Base-by-base conservation (phyloP, 1,140 invertebrate species). In the Tetramorium simillimum region DNA sequence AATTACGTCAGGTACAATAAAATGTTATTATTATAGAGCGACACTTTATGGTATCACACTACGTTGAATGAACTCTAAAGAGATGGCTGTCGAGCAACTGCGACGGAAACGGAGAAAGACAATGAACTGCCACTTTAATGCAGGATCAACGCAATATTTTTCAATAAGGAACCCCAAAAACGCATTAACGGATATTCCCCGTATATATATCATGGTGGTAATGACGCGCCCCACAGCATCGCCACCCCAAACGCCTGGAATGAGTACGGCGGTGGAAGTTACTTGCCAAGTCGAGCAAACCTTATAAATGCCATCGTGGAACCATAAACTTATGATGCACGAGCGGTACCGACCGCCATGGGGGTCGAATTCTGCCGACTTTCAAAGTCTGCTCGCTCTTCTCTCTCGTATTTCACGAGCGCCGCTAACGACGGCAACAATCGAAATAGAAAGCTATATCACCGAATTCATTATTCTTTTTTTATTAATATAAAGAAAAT, bases 251-350 rank as follows among this genome's bases (percentile, higher is more conserved):
- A 75, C 60, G 37, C 3, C 7, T 5, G 78, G 37, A 72, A 72
- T 51, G 60, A 69, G 63, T 86, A 86, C 58, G 60, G 33, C 70
- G 46, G 40, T 82, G 56, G 63, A 90, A 91, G 81, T 92, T 87
- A 65, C 90, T 88, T 89, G 89, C 91, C 92, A 92, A 92, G 88
- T 91, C 90, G 86, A 89, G 89, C 90, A 93, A 92, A 93, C 91
- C 92, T 93, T 93, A 94, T 91, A 93, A 93, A 93, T 93, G 92
- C 91, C 91, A 92, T 89, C 85, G 88, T 69, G 62, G 84, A 88
- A 87, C 92, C 92, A 94, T 94, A 93, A 94, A 93, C 91, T 86
- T 89, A 91, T 94, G 92, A 93, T 93, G 86, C 93, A 94, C 80
- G 91, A 93, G 88, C 89, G 73, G 58, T 63, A 75, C 21, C 58